Percentiles rank a stretch among this genome's conserved stretches.
phyloP scores from a whole-genome alignment of 2,797 vertebrate genomes.

The Coregonus ussuriensis region DNA sequence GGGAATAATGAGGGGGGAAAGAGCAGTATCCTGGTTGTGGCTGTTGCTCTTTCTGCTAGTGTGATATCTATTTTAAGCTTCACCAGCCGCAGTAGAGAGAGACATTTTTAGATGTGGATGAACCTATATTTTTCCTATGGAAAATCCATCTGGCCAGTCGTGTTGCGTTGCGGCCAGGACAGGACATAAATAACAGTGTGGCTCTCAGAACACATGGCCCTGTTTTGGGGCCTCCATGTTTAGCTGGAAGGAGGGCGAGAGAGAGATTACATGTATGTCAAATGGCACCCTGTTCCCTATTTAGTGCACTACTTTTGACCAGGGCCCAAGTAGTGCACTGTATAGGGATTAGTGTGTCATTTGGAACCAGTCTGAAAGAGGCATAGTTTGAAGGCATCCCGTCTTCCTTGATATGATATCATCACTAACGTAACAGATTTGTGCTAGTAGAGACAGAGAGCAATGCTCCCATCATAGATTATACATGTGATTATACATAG shows the following conservation, averaged over 20 bases:
- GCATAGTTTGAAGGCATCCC: no score
- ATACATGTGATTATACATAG: constrained; percentile 41
- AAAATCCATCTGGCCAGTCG: constrained; percentile 53
- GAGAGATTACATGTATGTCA: constrained; percentile 31
- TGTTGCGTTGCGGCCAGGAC: constrained; percentile 19
- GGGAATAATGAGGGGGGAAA: constrained; percentile 60
- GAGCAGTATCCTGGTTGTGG: constrained; percentile 51
- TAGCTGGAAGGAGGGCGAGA: constrained; percentile 46
- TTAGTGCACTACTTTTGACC: constrained; percentile 55
- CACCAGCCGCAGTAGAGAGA: constrained; percentile 59
- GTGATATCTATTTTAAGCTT: constrained; percentile 79
- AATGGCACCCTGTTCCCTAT: constrained; percentile 25
- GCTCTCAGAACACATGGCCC: constrained; percentile 34
- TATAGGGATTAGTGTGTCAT: no score
- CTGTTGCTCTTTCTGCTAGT: constrained; percentile 57
- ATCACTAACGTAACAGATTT: constrained; percentile 72
- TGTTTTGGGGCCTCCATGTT: constrained; percentile 61
- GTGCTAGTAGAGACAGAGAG: constrained; percentile 57
- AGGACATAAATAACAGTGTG: constrained; percentile 56
- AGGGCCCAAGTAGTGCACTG: no score
- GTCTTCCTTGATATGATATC: constrained; percentile 44
- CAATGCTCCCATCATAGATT: constrained; percentile 61
- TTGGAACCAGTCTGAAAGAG: neutral
- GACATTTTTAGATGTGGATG: constrained; percentile 73
- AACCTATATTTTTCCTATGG: constrained; percentile 63